Conservation (phyloP, 2,113 vertebrate species). For the Anhinga anhinga region DNA sequence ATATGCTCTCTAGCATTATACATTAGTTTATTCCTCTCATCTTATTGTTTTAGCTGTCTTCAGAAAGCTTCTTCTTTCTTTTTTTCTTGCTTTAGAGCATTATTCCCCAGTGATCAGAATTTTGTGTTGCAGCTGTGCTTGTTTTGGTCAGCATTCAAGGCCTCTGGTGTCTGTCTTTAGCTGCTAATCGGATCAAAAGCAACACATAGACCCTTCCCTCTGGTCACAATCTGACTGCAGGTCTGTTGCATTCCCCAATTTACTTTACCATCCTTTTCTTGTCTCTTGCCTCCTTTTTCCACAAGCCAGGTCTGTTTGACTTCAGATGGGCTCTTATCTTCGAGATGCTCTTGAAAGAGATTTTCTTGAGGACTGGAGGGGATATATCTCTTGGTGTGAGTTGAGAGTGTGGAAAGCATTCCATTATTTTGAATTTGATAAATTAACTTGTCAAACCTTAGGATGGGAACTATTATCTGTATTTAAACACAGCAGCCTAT, state of each 20-base stretch:
- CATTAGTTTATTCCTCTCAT: background rate
- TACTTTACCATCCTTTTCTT: background rate
- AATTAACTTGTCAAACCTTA: background rate
- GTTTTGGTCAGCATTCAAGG: background rate
- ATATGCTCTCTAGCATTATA: background rate
- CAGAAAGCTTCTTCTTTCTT: background rate
- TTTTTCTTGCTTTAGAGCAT: background rate
- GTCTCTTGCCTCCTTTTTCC: background rate
- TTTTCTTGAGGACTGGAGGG: background rate
- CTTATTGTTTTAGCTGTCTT: background rate
- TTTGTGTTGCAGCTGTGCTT: background rate
- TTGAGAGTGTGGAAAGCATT: background rate
- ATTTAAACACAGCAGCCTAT: too few species aligned
- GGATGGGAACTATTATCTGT: background rate
- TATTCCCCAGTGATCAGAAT: background rate
- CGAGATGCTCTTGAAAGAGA: background rate
- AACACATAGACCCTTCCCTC: rapidly evolving
- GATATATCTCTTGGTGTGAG: background rate
- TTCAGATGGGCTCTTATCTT: background rate
- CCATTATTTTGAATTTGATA: background rate
- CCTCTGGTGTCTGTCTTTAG: background rate
- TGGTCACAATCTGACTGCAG: rapidly evolving
- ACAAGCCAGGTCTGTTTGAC: background rate
- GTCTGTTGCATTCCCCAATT: background rate
- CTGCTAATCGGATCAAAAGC: background rate